Base-by-base conservation (phyloP, 2,888 invertebrate species). In the Mycalesis mineus region DNA sequence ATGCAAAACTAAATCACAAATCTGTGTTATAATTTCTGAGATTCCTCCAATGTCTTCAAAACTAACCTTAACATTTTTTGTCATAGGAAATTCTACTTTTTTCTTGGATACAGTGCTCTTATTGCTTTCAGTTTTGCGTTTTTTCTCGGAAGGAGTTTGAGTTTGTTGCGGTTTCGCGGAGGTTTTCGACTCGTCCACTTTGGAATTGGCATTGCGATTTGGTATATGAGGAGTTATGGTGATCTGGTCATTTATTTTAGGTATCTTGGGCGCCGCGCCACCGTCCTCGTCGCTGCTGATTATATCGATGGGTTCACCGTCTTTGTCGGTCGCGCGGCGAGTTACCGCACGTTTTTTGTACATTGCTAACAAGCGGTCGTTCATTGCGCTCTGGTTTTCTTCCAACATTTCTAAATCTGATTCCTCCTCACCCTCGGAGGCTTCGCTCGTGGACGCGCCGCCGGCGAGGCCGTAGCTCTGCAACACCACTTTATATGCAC, bases 1-100 rank as follows among this genome's bases (percentile, higher is more conserved):
- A 75, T 98, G 97, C 67, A 96, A 90, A 51, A 97, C 85, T 56
- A 96, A 84, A 73, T 94, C 93, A 75, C 94, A 94, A 1, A 96
- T 91, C 68, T 91, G 90, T 60, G 91, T 91, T 14, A 96, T 88
- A 14, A 94, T 92, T 68, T 92, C 92, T 39, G 94, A 93, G 82
- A 95, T 93, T 8, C 97, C 97, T 42, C 96, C 97, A 70, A 97
- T 90, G 78, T 96, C 94, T 49, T 92, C 91, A 75, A 96, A 95
- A 66, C 91, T 93, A 45, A 91, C 84, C 69, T 84, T 89, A 13
- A 83, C 80, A 67, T 70, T 74, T 67, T 86, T 88, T 56, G 80
- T 69, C 50, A 83, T 75, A 2, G 78, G 77, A 62, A 86, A 68
- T 47, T 84, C 83, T 65, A 69, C 62, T 64, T 81, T 85, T 73